Conservation (phyloP, 2,113 vertebrate species). For the Cebidichthys violaceus region DNA sequence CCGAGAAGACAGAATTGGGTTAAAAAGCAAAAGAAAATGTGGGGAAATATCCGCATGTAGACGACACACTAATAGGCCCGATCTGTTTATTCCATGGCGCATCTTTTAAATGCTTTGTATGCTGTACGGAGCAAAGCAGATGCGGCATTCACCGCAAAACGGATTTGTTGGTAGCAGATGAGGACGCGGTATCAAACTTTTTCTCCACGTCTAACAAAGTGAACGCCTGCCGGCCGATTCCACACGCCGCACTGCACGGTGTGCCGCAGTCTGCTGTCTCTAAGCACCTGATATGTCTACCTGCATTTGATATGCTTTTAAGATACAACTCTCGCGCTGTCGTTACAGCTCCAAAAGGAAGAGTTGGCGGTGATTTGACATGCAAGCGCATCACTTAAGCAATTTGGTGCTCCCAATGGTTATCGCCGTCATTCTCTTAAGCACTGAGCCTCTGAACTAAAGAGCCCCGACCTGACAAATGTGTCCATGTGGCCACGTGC, state of each 20-base stretch:
- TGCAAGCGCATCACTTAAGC: constrained; percentile 76
- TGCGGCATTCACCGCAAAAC: not conserved
- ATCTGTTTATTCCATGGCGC: constrained; percentile 41
- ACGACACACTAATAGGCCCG: constrained; percentile 34
- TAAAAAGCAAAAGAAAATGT: constrained; percentile 49
- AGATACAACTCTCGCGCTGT: constrained; percentile 49
- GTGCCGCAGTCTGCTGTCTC: constrained; percentile 13
- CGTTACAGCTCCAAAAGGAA: constrained; percentile 61
- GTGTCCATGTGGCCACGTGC: constrained; percentile 34
- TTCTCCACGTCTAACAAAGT: constrained; percentile 20
- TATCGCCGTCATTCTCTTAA: constrained; percentile 68
- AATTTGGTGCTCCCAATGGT: constrained; percentile 67
- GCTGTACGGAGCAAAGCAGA: not conserved
- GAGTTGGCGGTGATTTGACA: constrained; percentile 69
- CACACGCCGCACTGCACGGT: not conserved
- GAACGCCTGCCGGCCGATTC: constrained; percentile 26
- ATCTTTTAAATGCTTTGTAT: constrained; percentile 37
- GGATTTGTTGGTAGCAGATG: constrained; percentile 2
- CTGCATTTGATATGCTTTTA: constrained; percentile 64
- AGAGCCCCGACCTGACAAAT: constrained; percentile 47
- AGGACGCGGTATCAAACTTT: constrained; percentile 32
- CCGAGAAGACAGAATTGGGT: constrained; percentile 56
- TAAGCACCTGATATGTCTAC: constrained; percentile 56
- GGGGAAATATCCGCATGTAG: constrained; percentile 7
- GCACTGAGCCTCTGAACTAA: constrained; percentile 57